These are phyloP conservation scores for Calvadosia cruxmelitensis DNA, from an alignment of 30 jellyfish, hydroid and myxozoan species.

Conservation along the genomic window DNA sequence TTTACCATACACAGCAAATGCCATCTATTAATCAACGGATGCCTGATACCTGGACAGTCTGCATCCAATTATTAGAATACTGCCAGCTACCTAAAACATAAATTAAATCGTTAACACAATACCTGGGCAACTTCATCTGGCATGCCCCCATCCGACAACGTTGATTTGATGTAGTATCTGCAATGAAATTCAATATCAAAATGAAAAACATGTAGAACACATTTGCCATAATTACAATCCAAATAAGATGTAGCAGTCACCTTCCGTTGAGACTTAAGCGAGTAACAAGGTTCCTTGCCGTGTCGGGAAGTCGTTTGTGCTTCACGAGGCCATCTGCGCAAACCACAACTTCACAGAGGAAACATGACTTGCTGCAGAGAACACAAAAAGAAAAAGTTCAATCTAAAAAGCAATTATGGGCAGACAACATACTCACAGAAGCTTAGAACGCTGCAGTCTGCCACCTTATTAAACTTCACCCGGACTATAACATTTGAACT, in stretches of 20 bases:
- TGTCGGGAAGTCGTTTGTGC: slow-evolving; percentile 62
- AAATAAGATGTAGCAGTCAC: slow-evolving; percentile 3
- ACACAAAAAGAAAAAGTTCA: slow-evolving; percentile 1
- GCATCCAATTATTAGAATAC: too few relatives aligned
- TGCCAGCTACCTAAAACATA: too few relatives aligned
- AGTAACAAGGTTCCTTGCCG: slow-evolving; percentile 60
- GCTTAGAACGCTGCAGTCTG: too few relatives aligned
- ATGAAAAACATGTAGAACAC: neutral
- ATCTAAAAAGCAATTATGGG: too few relatives aligned
- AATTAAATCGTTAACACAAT: neutral
- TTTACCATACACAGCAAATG: too few relatives aligned
- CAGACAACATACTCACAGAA: too few relatives aligned
- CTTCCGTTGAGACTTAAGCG: slow-evolving; percentile 78
- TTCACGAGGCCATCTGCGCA: slow-evolving; percentile 81
- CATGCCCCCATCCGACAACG: slow-evolving; percentile 83
- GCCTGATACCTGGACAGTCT: too few relatives aligned
- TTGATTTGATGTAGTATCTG: slow-evolving; percentile 69
- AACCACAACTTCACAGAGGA: slow-evolving; percentile 81
- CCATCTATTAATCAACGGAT: too few relatives aligned
- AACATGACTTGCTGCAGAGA: slow-evolving; percentile 46
- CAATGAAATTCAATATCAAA: neutral
- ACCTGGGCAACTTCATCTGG: slow-evolving; percentile 94
- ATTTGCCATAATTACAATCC: neutral
- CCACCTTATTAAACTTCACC: too few relatives aligned
- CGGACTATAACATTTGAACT: too few relatives aligned